These are phyloP conservation scores for Discoglossus pictus DNA, from an alignment of 2,797 vertebrate genomes.

Conservation along the genomic window DNA sequence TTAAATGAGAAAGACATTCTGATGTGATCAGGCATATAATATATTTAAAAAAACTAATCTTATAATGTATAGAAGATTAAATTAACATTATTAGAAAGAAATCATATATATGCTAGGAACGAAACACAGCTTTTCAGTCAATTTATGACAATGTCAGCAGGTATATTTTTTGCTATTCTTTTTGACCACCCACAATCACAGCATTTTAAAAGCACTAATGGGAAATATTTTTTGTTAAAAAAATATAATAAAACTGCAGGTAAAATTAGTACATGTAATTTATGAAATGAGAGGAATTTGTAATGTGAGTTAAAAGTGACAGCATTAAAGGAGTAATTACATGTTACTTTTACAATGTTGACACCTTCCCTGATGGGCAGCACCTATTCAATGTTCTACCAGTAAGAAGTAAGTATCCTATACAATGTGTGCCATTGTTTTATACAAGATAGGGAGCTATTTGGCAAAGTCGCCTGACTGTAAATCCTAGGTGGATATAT, in stretches of 20 bases:
- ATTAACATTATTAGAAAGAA: slow-evolving; percentile 23
- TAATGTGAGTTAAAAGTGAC: slow-evolving; percentile 9
- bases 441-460: too few species aligned
- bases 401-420: too few species aligned
- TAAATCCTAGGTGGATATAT: too few species aligned
- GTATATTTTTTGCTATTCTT: neutral
- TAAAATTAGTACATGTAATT: neutral
- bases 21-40: too few species aligned
- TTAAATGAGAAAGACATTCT: too few species aligned
- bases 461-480: too few species aligned
- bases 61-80: slow-evolving; percentile 6
- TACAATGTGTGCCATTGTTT: too few species aligned
- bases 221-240: neutral
- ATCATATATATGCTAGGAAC: slow-evolving; percentile 3
- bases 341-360: slow-evolving; percentile 11
- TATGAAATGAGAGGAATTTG: slow-evolving; percentile 7
- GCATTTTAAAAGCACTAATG: slow-evolving; percentile 15
- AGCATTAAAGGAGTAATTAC: slow-evolving; percentile 7
- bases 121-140: slow-evolving; percentile 16
- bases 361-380: neutral
- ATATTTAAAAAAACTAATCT: too few species aligned
- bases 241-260: slow-evolving; percentile 4
- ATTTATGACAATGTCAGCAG: neutral
- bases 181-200: slow-evolving; percentile 5
- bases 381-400: neutral